Base-by-base conservation (phyloP, 2,113 vertebrate genomes). In the Pongo pygmaeus region DNA sequence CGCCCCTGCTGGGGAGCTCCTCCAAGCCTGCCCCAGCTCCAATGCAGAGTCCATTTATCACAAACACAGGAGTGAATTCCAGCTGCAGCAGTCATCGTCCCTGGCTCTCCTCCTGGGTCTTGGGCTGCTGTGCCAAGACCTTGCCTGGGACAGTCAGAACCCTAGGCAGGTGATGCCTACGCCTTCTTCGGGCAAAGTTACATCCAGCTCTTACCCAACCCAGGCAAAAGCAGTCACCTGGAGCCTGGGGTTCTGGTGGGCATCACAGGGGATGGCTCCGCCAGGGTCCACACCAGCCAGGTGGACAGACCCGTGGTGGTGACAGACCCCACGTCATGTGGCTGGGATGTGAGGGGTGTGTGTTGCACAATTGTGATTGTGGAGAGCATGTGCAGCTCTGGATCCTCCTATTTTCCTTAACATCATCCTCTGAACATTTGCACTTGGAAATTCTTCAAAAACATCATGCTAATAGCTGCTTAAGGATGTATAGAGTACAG, bases 331-430 rank as follows among this genome's bases (percentile, higher is more conserved):
- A 8, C 5, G 27, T 14, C 6, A 11, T 32, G 12, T 32, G 72
- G 72, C 72, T 74, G 75, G 74, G 7, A 30, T 27, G 14, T 1
- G 43, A 32, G 27, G 75, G 10, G 10, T 14, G 1, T 43, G 23
- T 77, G 74, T 7, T 77, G 16, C 3, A 32, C 75, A 38, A 0
- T 0, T 32, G 75, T 32, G 43, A 32, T 7, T 18, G 27, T 40
- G 20, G 46, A 5, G 2, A 18, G 25, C 0, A 3, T 5, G 46
- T 0, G 1, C 30, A 8, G 14, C 8, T 50, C 75, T 10, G 75
- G 16, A 5, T 17, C 30, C 12, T 78, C 27, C 16, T 18, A 2
- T 78, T 78, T 32, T 8, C 75, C 75, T 78, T 18, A 2, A 32
- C 16, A 9, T 50, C 43, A 17, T 9, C 75, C 48, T 75, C 38